A percentile compares a stretch with the other conserved stretches of the same genome.
Conservation (phyloP, 2,797 vertebrate species). For the Sebastes matsubarae region DNA sequence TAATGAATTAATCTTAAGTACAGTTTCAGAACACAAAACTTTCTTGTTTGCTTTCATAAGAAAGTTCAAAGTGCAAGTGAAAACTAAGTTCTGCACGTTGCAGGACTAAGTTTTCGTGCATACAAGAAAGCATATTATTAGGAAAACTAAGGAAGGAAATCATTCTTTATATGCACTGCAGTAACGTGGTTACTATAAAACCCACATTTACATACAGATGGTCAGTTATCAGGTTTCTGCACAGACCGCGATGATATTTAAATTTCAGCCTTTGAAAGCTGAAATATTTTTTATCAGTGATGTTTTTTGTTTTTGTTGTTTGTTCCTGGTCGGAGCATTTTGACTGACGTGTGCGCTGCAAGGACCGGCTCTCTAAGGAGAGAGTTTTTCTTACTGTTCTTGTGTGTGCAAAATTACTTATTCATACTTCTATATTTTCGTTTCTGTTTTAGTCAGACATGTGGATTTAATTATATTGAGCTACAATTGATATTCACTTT, state of each 20-base stretch:
- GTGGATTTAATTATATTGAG: not conserved
- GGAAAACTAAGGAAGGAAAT: not conserved
- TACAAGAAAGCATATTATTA: not conserved
- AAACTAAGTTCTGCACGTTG: not conserved
- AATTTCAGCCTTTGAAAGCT: not conserved
- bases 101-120: not conserved
- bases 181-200: not conserved
- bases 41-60: not conserved
- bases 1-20: not conserved
- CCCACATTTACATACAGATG: not conserved
- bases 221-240: not conserved
- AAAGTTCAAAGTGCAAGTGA: not conserved
- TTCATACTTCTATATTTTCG: not conserved
- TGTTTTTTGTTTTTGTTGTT: not conserved
- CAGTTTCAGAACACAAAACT: not conserved
- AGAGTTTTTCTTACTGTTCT: not conserved
- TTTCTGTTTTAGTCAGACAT: not conserved
- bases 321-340: not conserved
- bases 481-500: not conserved
- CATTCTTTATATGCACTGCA: not conserved
- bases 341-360: not conserved
- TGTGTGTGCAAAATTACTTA: not conserved
- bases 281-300: not conserved
- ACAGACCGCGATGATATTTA: not conserved
- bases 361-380: not conserved